These are phyloP conservation scores for Sceloporus tristichus DNA, from an alignment of 2,113 vertebrate genomes.

Conservation along the genomic window DNA sequence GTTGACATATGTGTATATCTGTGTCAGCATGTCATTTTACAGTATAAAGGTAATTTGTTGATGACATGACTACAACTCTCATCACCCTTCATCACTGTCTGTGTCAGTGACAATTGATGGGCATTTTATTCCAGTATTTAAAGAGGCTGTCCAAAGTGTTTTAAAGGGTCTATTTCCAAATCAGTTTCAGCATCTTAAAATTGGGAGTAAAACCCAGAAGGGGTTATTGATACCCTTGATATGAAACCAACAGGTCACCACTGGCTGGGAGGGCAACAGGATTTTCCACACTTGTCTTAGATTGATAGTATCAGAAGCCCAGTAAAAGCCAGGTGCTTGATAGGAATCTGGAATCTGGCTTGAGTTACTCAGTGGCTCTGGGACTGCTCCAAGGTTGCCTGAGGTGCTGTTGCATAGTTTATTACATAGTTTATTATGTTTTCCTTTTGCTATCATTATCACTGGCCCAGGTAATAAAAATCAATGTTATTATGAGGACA, in stretches of 20 bases:
- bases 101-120: too few relatives aligned
- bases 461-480: background rate
- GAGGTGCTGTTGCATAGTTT: background rate
- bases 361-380: background rate
- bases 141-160: too few relatives aligned
- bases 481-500: background rate
- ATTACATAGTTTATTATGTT: background rate
- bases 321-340: background rate
- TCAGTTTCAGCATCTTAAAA: too few relatives aligned
- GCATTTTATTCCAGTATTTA: too few relatives aligned
- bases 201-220: too few relatives aligned
- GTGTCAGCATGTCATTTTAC: background rate
- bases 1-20: background rate
- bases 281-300: background rate
- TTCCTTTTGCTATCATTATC: background rate
- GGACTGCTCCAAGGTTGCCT: background rate
- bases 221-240: too few relatives aligned
- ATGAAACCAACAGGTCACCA: too few relatives aligned
- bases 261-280: too few relatives aligned
- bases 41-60: background rate
- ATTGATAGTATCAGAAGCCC: background rate
- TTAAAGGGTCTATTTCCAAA: too few relatives aligned
- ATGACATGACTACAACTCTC: background rate
- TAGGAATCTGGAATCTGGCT: background rate
- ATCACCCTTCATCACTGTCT: too few relatives aligned